Base-by-base conservation (phyloP, 2,888 invertebrate genomes). In the Sepiola atlantica region DNA sequence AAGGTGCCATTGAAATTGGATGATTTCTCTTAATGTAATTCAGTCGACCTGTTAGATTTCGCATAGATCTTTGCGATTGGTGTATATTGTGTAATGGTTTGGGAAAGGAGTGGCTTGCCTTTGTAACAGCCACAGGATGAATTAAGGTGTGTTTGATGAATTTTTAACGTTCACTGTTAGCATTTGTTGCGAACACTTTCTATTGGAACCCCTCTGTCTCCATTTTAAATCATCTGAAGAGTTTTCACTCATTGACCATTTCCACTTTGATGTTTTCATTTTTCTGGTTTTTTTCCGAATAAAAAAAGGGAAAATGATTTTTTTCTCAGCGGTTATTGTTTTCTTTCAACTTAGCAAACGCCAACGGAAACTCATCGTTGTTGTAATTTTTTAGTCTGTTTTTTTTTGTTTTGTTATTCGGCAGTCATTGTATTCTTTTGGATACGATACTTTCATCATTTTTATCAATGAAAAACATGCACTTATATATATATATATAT, bases 21-120 rank as follows among this genome's bases (percentile, higher is more conserved):
- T 77, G 32, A 77, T 77, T 77, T 77, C 77, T 77, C n/a, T 77
- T 77, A 77, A 77, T 77, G 77, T 77, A 77, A 77, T 77, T n/a
- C 32, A 77, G 77, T 77, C 77, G 16, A 32, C 32, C n/a, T n/a
- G 77, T n/a, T n/a, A 77, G n/a, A 77, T 77, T 77, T 32, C n/a
- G n/a, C 32, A 77, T 32, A 14, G 77, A 77, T 77, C 18, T 77
- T 16, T 77, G 4, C n/a, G n/a, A 32, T n/a, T 32, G 77, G 77
- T 77, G 2, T n/a, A 4, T n/a, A 12, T 12, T 4, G 77, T n/a
- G 77, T 4, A 45, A 77, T 16, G 77, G 77, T 45, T 45, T 45
- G 45, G 45, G 16, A n/a, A 77, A 77, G 32, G 77, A 77, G n/a
- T 10, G n/a, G n/a, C 32, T n/a, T 77, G 77, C n/a, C 45, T 77